Base-by-base conservation (phyloP, 2,888 invertebrate species). In the Drosophila yooni region DNA sequence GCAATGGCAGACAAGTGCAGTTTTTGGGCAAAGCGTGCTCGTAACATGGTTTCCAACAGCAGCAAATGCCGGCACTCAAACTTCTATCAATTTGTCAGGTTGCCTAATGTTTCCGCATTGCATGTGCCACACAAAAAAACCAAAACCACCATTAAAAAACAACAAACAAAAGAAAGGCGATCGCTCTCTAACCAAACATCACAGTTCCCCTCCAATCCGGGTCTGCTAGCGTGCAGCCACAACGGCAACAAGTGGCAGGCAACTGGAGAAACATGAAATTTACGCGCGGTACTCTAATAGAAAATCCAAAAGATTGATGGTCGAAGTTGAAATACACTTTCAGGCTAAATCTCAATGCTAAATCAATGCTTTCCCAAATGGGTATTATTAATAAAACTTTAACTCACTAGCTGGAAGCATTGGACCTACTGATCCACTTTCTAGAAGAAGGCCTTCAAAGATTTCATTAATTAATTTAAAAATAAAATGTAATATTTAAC, bases 61-160 rank as follows among this genome's bases (percentile, higher is more conserved):
- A 60, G 56, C 69, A 43, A 62, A 50, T 58, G 64, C 64, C 58
- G 62, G 72, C 57, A 63, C 63, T 78, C 57, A 52, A 77, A 77
- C 79, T 81, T 81, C 81, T 81, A 81, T 77, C 67, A 67, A 81
- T 67, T 59, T 79, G 67, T 50, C 64, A 53, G 58, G 38, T 72
- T 74, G 68, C 58, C 59, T 72, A 69, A 86, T 72, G 79, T 62
- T 84, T 84, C 84, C 89, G 89, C 89, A 82, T 89, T 71, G 70
- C 63, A 38, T 53, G 65, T 58, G 54, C 50, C 54, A 65, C 18
- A 56, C 65, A 50, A 29, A 43, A 57, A 74, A 70, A 48, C 15
- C 38, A 43, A 70, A 36, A 15, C 18, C 36, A 29, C 18, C 36
- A 29, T 21, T 43, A 4, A 46, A 46, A 27, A 72, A 72, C 57